A percentile compares a stretch with the other conserved stretches of the same genome.
These are phyloP conservation scores for Drosophila tani DNA, from an alignment of 1,140 invertebrate genomes.

Conservation along the genomic window DNA sequence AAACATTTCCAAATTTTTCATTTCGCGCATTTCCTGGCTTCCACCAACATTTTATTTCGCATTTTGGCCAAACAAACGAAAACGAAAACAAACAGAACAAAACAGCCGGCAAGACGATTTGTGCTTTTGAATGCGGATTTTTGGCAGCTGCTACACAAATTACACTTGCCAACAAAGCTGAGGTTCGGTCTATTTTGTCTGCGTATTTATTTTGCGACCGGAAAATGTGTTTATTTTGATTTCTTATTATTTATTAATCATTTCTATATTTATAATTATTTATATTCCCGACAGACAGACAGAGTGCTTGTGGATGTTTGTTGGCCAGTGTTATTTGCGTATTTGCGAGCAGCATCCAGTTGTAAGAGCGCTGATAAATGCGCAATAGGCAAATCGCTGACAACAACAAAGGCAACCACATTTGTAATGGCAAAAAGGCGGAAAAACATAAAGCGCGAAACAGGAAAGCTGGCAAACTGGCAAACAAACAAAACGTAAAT, in stretches of 20 bases:
- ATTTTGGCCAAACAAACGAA: conserved; percentile 68
- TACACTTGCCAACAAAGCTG: conserved; percentile 24
- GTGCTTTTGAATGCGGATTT: conserved; percentile 41
- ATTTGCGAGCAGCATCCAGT: conserved; percentile 29
- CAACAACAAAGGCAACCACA: conserved; percentile 7
- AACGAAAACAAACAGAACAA: conserved; percentile 67
- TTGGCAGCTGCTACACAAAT: conserved; percentile 67
- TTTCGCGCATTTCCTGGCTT: conserved; percentile 28
- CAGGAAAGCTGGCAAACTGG: conserved; percentile 34
- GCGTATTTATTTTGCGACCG: no score
- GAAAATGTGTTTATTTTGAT: no score
- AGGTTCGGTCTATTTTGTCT: not conserved
- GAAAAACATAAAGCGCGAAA: conserved; percentile 9
- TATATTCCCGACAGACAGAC: no score
- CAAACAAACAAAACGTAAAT: conserved; percentile 68
- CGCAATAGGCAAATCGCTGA: conserved; percentile 30
- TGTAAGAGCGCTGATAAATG: conserved; percentile 41
- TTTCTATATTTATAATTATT: no score
- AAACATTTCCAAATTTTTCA: conserved; percentile 47
- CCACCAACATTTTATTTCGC: conserved; percentile 27
- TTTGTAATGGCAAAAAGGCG: conserved; percentile 29
- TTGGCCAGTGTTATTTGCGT: conserved; percentile 24
- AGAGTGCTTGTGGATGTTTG: not conserved
- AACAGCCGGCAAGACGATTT: conserved; percentile 48
- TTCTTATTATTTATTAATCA: no score